These are phyloP conservation scores for Montipora capitata DNA, from an alignment of 92 coral and sea anemone species.

Conservation along the genomic window DNA sequence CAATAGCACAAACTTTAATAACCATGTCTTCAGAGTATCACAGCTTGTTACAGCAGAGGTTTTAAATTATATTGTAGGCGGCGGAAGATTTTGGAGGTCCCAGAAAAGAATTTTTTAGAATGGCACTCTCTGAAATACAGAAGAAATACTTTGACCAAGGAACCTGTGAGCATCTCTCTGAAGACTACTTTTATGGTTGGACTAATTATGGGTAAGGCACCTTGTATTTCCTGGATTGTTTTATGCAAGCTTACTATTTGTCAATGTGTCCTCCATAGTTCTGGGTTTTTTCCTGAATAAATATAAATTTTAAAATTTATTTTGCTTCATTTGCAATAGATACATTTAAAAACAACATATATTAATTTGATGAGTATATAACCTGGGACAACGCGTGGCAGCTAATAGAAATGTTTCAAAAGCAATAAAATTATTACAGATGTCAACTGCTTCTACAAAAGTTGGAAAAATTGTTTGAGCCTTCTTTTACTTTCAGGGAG, in stretches of 20 bases:
- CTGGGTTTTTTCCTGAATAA: neutral
- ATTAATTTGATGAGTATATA: neutral
- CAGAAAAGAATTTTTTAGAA: constrained; percentile 61
- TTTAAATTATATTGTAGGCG: constrained; percentile 15
- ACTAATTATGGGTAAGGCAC: constrained; percentile 67
- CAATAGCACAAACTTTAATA: neutral
- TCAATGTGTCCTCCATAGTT: neutral
- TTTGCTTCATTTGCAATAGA: neutral
- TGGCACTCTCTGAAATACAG: constrained; percentile 57
- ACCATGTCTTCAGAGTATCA: neutral
- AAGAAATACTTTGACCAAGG: constrained; percentile 66
- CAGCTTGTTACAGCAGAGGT: neutral
- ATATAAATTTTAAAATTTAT: too few species aligned
- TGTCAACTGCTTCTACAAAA: neutral
- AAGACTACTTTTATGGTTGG: constrained; percentile 68
- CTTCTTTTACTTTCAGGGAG: neutral
- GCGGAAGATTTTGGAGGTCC: constrained; percentile 67
- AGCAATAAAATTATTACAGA: neutral
- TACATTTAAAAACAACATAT: neutral
- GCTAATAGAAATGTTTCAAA: neutral
- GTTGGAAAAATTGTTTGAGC: neutral
- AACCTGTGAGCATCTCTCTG: constrained; percentile 57
- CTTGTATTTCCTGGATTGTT: neutral
- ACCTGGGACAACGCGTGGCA: neutral
- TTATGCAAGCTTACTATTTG: neutral